Conservation (phyloP, 2,113 vertebrate genomes). For the Mastomys coucha region DNA sequence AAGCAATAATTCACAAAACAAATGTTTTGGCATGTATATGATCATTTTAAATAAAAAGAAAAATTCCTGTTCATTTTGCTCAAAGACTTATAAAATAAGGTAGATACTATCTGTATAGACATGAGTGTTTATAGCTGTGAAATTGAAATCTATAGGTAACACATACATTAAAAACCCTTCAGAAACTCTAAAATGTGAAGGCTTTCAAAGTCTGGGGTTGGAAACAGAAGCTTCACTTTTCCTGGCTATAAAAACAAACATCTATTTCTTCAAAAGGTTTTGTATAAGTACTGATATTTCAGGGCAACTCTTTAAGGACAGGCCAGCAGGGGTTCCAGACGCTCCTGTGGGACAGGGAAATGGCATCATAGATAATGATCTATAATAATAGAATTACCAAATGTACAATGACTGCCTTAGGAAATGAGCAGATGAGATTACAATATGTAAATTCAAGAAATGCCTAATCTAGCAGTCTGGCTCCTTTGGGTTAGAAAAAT, state of each 20-base stretch:
- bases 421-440: slow-evolving; percentile 81
- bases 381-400: slow-evolving; percentile 79
- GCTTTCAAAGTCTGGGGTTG: slow-evolving; percentile 9
- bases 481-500: slow-evolving; percentile 74
- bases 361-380: slow-evolving; percentile 72
- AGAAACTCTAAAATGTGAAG: slow-evolving; percentile 37
- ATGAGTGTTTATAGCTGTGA: neutral
- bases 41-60: slow-evolving; percentile 6
- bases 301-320: slow-evolving; percentile 39
- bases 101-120: neutral
- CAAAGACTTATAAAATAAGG: neutral
- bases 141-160: slow-evolving; percentile 20
- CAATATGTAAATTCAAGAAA: slow-evolving; percentile 78
- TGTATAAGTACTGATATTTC: slow-evolving; percentile 49
- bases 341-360: slow-evolving; percentile 64
- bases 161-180: slow-evolving; percentile 35
- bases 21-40: neutral
- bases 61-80: neutral
- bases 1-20: neutral
- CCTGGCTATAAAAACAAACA: slow-evolving; percentile 57
- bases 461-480: slow-evolving; percentile 73
- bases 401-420: slow-evolving; percentile 69
- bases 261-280: slow-evolving; percentile 49
- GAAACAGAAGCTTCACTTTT: slow-evolving; percentile 48
- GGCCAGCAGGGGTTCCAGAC: slow-evolving; percentile 80